phyloP scores from a whole-genome alignment of 2,888 invertebrate genomes.

The Lacanobia oleracea region DNA sequence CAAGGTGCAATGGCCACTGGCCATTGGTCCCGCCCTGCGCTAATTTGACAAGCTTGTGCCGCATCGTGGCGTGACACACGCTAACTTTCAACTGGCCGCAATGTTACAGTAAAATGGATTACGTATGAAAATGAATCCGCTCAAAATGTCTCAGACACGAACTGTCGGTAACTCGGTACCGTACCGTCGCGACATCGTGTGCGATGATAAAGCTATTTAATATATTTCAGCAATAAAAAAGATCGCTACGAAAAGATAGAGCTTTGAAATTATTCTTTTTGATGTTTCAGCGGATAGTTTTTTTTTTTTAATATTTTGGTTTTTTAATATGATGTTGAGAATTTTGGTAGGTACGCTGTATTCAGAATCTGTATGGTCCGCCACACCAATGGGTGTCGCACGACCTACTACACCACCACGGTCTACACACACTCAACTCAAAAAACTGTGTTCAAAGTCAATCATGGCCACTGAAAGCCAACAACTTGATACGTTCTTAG shows the following conservation, averaged over 20 bases:
- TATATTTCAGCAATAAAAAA: slow-evolving; percentile 42
- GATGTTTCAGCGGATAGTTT: background rate
- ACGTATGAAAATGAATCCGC: slow-evolving; percentile 65
- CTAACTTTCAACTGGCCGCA: slow-evolving; percentile 67
- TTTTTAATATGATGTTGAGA: too few relatives aligned
- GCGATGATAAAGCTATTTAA: slow-evolving; percentile 52
- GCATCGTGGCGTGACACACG: slow-evolving; percentile 80
- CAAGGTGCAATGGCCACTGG: slow-evolving; percentile 70
- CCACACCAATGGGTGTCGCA: too few relatives aligned
- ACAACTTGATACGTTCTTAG: too few relatives aligned
- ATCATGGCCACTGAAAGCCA: too few relatives aligned
- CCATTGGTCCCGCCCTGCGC: slow-evolving; percentile 66
- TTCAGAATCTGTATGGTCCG: background rate
- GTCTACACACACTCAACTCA: too few relatives aligned
- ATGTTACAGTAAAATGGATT: slow-evolving; percentile 64
- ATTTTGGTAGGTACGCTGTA: background rate
- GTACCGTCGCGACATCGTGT: slow-evolving; percentile 40
- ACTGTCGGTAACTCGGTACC: slow-evolving; percentile 32
- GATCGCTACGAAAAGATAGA: slow-evolving; percentile 16
- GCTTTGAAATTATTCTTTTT: slow-evolving; percentile 3
- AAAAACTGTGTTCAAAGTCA: too few relatives aligned
- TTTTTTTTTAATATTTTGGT: slow-evolving; percentile 1
- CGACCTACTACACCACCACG: too few relatives aligned
- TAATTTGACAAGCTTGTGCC: slow-evolving; percentile 76
- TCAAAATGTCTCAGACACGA: slow-evolving; percentile 60